Conservation (phyloP, 1,140 invertebrate species). For the Pomacea maculata region DNA sequence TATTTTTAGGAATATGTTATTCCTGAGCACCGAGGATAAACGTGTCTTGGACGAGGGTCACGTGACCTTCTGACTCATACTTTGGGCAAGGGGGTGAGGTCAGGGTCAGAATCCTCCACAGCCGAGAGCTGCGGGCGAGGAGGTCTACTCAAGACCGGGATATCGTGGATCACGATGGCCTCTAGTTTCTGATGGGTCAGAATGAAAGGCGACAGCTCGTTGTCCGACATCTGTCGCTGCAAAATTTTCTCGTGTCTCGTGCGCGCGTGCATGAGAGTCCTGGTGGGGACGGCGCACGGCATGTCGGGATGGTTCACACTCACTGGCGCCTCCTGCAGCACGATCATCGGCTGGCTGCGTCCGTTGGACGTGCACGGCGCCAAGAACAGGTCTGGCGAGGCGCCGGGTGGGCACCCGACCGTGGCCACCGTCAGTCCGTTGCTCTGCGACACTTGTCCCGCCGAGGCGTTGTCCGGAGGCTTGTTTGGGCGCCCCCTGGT, state of each 20-base stretch:
- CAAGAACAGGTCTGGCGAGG: slow-evolving; percentile 1
- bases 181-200: slow-evolving; percentile 49
- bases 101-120: not conserved
- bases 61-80: not conserved
- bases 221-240: slow-evolving; percentile 47
- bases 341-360: slow-evolving; percentile 44
- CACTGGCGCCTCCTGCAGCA: slow-evolving; percentile 47
- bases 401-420: not conserved
- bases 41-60: not conserved
- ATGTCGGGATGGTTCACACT: slow-evolving; percentile 35
- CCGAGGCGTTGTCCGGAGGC: too few species aligned
- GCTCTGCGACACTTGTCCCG: not conserved
- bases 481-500: too few species aligned
- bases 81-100: slow-evolving; percentile 3
- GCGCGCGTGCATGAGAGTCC: slow-evolving; percentile 41
- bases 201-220: slow-evolving; percentile 51
- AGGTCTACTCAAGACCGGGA: slow-evolving; percentile 23
- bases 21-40: too few species aligned
- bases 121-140: not conserved
- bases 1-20: too few species aligned
- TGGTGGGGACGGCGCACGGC: slow-evolving; percentile 20
- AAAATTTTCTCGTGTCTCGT: slow-evolving; percentile 49
- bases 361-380: slow-evolving; percentile 4
- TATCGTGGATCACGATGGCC: slow-evolving; percentile 54
- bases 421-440: slow-evolving; percentile 17